Base-by-base conservation (phyloP, 2,888 invertebrate genomes). In the Aradus depressus region DNA sequence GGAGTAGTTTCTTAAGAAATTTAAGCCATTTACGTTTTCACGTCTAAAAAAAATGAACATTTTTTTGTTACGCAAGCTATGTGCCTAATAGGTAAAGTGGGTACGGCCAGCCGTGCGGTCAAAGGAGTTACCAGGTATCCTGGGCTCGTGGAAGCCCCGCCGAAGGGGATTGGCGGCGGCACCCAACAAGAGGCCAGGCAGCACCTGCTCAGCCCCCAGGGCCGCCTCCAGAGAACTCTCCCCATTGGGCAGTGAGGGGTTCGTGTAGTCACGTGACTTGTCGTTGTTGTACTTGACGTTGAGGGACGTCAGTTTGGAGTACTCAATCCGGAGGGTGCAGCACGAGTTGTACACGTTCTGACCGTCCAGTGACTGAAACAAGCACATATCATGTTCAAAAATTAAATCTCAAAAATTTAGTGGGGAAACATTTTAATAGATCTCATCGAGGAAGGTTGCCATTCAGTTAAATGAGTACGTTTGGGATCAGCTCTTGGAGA, bases 231-330 rank as follows among this genome's bases (percentile, higher is more conserved):
- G 72, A 54, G 75, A 75, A 26, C 76, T 74, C 62, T 97, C 96
- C 45, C 97, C 97, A 48, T 91, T 89, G 4, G 97, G 97, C 68
- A 98, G 79, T 68, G 85, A 86, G 47, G 97, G 97, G 73, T 98
- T 97, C 63, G 97, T 98, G 77, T 95, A 98, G 75, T 98, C 98
- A 56, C 97, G 79, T 56, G 93, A 95, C 75, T 99, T 98, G 76
- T 99, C 98, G 73, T 98, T 99, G 77, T 98, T 99, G 77, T 95
- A 99, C 71, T 96, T 95, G 62, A 98, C 97, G 73, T 97, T 97
- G 64, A 98, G 77, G 63, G 90, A 91, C 64, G 90, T 86, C 80
- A 98, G 81, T 75, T 98, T 98, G 64, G 95, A 95, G 76, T 95
- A 98, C 73, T 98, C 97, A 70, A 98, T 97, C 70, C 96, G 86